Evolutionary conservation across 2,888 invertebrate genomes (phyloP), one percentile per base, ranked within the genome.

Genomic region (Tetragnatha montana): DNA sequence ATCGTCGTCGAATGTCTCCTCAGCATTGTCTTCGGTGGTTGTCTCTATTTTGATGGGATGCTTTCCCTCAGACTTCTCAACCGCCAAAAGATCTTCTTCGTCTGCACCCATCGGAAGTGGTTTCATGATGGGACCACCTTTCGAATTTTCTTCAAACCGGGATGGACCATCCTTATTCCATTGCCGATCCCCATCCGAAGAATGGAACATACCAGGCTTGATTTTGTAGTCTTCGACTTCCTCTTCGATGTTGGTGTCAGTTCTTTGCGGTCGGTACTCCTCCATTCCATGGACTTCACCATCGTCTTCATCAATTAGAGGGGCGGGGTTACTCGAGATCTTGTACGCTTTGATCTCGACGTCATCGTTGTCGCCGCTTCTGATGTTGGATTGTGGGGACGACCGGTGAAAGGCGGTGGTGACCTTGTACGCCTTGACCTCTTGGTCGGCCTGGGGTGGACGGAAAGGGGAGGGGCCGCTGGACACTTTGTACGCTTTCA

Each of bases 71-170:
- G 90, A 87, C 60, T 87, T 87, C 51, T 87, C 87, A 17, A 84
- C 78, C 14, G 88, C 91, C 21, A 91, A 81, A 17, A 88, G 21
- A 70, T 91, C 91, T 17, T 85, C 91, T 2, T 86, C 88, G 17
- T 90, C 87, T 8, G 12, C 85, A 88, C 6, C 81, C 79, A 22
- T 85, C 71, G 1, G 90, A 7, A 91, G 51, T 3, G 91, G 88
- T 47, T 70, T 81, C 8, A 87, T 14, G 12, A 60, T 51, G 7
- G 69, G 19, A 8, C 69, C 76, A 0, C 35, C 60, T 21, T 70
- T 69, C 0, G n/a, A 17, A 12, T 81, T 17, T 2, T 85, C 73
- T 8, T 85, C 86, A n/a, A 83, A 87, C 22, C 85, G 85, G 0
- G 79, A 78, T 2, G 85, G 47, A 35, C 35, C 8, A 76, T 70